Evolutionary conservation across 2,888 invertebrate genomes (phyloP), one percentile per base, ranked within the genome.

Genomic region (Podabrus alpinus): DNA sequence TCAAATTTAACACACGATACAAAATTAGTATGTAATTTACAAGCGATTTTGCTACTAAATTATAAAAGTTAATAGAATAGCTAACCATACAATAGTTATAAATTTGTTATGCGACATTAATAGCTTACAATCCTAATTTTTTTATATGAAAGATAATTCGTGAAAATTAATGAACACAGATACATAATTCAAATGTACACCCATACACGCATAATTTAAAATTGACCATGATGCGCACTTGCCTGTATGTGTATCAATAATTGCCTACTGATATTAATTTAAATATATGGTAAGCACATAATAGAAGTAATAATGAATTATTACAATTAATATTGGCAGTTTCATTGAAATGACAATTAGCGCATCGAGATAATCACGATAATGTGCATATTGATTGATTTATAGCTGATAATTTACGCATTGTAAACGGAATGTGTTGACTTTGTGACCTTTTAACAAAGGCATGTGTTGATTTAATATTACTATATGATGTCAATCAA

Each of bases 401-500:
- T 81, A 81, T 81, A 73, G 77, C 61, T 77, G 76, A 79, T 79
- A 78, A 79, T 81, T 79, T 79, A 80, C 75, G 74, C 69, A 76
- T 73, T 72, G 66, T 72, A 77, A 79, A 75, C 74, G 77, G 77
- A 74, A 74, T 72, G 79, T 77, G 78, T 76, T 79, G 78, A 80
- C 79, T 74, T 74, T 66, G 76, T 74, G 77, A 79, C 80, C 77
- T 79, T 79, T 77, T 79, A 80, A 81, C 78, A 78, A 79, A 75
- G 77, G 66, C 69, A 72, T 69, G 79, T 79, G 80, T 80, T 80
- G 80, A 80, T 80, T 81, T 77, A 81, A 80, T 77, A 78, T 76
- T 71, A 74, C 67, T 75, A 73, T 74, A 78, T 77, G 74, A 78
- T 79, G 79, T 79, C 80, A 79, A 77, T 74, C 77, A 77, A 60